These are phyloP conservation scores for Chroicocephalus ridibundus DNA, from an alignment of 2,113 vertebrate genomes.

Conservation along the genomic window DNA sequence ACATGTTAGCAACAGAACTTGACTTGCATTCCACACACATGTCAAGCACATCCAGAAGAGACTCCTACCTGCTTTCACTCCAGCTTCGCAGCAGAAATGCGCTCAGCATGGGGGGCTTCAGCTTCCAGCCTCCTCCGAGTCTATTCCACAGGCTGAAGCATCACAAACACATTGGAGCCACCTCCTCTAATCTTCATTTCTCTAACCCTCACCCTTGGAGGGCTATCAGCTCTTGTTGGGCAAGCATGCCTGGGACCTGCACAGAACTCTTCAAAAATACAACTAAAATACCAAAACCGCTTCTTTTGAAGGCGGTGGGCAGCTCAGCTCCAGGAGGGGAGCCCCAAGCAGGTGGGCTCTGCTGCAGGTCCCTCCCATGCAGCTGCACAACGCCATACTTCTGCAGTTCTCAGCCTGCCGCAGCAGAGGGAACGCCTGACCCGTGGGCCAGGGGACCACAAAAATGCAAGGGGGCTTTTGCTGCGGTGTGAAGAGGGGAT, in stretches of 20 bases:
- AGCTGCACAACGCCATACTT: neutral
- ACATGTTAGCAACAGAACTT: neutral
- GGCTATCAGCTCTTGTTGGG: neutral
- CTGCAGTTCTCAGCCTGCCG: neutral
- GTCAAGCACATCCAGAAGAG: neutral
- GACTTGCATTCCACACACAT: neutral
- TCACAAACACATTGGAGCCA: neutral
- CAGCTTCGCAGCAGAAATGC: neutral
- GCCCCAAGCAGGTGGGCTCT: rapidly evolving
- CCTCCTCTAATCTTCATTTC: neutral
- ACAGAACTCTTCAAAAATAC: neutral
- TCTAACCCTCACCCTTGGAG: neutral
- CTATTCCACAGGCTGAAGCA: neutral
- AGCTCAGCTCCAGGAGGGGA: neutral
- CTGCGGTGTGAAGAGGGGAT: neutral
- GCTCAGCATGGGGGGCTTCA: neutral
- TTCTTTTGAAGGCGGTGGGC: neutral
- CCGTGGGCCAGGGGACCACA: too few species aligned
- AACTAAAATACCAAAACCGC: neutral
- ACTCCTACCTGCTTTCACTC: neutral
- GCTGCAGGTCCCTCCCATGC: neutral
- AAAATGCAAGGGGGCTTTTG: neutral
- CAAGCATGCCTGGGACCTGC: neutral
- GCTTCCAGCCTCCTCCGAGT: neutral
- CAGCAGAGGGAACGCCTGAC: neutral